A percentile compares a stretch with the other conserved stretches of the same genome.
phyloP scores from a whole-genome alignment of 2,113 vertebrate genomes.

The Sakesphorus luctuosus region DNA sequence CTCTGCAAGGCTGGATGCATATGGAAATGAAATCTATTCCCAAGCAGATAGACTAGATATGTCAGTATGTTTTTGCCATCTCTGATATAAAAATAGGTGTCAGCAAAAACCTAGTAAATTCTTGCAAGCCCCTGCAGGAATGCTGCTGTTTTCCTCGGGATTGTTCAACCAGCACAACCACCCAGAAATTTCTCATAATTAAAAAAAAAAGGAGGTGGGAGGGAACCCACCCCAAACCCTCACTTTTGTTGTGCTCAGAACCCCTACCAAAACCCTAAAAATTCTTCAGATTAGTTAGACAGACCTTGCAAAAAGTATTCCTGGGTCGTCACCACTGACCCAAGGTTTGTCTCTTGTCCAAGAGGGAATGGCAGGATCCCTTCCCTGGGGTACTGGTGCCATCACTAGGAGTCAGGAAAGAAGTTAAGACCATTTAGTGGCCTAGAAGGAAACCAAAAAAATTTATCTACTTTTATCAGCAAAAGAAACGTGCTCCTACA shows the following conservation, averaged over 20 bases:
- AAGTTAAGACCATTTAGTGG: not conserved
- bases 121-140: conserved; percentile 41
- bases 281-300: not conserved
- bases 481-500: not conserved
- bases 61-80: conserved; percentile 15
- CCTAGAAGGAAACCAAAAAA: not conserved
- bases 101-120: conserved; percentile 23
- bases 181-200: not conserved
- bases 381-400: not conserved
- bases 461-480: not conserved
- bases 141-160: not conserved
- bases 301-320: not conserved
- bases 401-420: not conserved
- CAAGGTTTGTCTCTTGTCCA: not conserved
- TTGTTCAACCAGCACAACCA: not conserved
- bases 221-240: not conserved
- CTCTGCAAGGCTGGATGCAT: not conserved
- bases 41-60: conserved; percentile 11
- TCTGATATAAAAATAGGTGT: conserved; percentile 21
- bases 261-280: accelerated
- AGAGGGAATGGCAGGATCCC: not conserved
- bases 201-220: not conserved
- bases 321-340: not conserved
- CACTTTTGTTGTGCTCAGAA: not conserved
- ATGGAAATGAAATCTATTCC: conserved; percentile 4